Base-by-base conservation (phyloP, 2,113 vertebrate species). In the Antechinus flavipes region DNA sequence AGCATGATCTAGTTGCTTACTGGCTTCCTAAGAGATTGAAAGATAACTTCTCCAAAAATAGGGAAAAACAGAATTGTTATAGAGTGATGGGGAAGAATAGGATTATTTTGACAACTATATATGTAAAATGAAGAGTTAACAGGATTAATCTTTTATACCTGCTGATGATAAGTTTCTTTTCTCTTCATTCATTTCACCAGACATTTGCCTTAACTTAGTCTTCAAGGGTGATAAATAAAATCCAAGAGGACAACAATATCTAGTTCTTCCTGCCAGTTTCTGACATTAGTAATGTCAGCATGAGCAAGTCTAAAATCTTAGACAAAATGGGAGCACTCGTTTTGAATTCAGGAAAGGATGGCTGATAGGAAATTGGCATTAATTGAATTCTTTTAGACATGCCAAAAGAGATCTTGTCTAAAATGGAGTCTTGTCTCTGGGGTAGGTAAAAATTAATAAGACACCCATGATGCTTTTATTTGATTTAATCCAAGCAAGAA, bases 391-490 rank as follows among this genome's bases (percentile, higher is more conserved):
- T 27, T 90, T 91, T n/a, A 9, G 4, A 92, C 14, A 24, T 54
- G 12, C 84, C 92, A 90, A 93, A 26, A 93, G 84, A 96, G 91
- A 92, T 53, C 84, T 95, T 76, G 19, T 2, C 16, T 89, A 92
- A 84, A 94, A 54, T 1, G 46, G 50, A n/a, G 1, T 0, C 3
- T 30, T 94, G 35, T 93, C 84, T 97, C 53, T n/a, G 23, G 22
- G 0, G 90, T 89, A 94, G 89, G 91, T 10, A 96, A 93, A 96
- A 97, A 92, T 91, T 95, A 97, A 97, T 58, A 94, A 96, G 90
- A 90, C 6, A 90, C 49, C 58, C 26, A 91, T 91, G 27, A 95
- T 93, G 26, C 68, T 92, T 95, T 96, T 52, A 46, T 42, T 42
- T 22, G 47, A 1, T 68, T 95, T 95, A 92, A 30, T 54, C 90